These are phyloP conservation scores for Odontomyia ornata DNA, from an alignment of 2,888 invertebrate genomes.

Conservation along the genomic window DNA sequence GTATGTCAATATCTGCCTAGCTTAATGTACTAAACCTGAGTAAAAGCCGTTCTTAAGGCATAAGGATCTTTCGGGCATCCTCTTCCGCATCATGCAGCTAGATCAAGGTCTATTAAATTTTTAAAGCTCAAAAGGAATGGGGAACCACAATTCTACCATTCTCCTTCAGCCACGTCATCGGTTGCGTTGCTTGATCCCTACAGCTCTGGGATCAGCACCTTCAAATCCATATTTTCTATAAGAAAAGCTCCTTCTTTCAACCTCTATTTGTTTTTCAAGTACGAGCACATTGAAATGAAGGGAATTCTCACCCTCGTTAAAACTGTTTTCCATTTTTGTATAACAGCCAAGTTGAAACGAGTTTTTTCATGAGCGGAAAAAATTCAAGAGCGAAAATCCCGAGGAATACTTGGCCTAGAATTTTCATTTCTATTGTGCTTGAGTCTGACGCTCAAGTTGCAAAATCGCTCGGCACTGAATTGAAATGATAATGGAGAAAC, in stretches of 20 bases:
- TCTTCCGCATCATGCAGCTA: too few relatives aligned
- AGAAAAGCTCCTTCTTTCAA: neutral
- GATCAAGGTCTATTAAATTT: too few relatives aligned
- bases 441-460: neutral
- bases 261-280: neutral
- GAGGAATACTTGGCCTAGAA: constrained; percentile 1
- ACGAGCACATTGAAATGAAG: neutral
- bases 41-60: too few relatives aligned
- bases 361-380: neutral
- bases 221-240: neutral
- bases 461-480: neutral
- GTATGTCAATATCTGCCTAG: too few relatives aligned
- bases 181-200: neutral
- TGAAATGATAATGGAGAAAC: neutral
- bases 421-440: neutral
- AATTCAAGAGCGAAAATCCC: neutral
- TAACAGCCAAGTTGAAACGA: neutral
- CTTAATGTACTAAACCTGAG: too few relatives aligned
- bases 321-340: constrained; percentile 10
- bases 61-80: too few relatives aligned
- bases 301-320: constrained; percentile 4
- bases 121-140: too few relatives aligned
- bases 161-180: too few relatives aligned
- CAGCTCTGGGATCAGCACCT: neutral
- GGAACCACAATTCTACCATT: too few relatives aligned